Conservation (phyloP, 2,888 invertebrate genomes). For the Drosophila gaucha region DNA sequence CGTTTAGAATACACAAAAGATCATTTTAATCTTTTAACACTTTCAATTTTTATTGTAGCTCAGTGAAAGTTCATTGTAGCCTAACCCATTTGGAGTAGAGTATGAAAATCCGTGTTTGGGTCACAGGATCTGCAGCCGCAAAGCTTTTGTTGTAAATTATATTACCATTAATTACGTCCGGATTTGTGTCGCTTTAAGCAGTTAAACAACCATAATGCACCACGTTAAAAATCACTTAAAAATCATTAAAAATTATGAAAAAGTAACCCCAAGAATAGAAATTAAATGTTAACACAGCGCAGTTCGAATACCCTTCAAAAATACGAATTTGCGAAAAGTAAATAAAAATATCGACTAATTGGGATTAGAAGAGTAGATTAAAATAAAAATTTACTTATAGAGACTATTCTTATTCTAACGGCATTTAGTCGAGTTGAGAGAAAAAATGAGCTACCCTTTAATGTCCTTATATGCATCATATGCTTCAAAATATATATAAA, state of each 20-base stretch:
- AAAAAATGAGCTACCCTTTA: too few species aligned
- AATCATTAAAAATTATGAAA: conserved; percentile 50
- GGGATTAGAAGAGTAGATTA: neutral
- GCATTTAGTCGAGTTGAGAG: too few species aligned
- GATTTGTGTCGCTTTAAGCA: conserved; percentile 62
- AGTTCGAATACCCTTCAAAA: neutral
- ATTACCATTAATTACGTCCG: conserved; percentile 79
- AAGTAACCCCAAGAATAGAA: neutral
- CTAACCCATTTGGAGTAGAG: neutral
- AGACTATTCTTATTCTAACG: too few species aligned
- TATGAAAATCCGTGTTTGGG: conserved; percentile 5
- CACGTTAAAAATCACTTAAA: conserved; percentile 75
- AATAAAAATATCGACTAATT: neutral
- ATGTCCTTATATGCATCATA: neutral
- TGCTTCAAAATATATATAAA: neutral
- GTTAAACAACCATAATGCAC: conserved; percentile 64
- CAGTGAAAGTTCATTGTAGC: conserved; percentile 10
- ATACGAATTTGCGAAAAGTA: neutral
- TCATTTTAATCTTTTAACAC: neutral
- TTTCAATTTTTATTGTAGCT: conserved; percentile 13
- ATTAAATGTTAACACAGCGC: neutral
- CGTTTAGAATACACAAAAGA: neutral
- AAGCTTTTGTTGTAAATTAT: conserved; percentile 68
- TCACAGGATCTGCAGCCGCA: conserved; percentile 19
- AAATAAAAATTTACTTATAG: too few species aligned